Base-by-base conservation (phyloP, 1,140 invertebrate species). In the Drosophila paulistorum region DNA sequence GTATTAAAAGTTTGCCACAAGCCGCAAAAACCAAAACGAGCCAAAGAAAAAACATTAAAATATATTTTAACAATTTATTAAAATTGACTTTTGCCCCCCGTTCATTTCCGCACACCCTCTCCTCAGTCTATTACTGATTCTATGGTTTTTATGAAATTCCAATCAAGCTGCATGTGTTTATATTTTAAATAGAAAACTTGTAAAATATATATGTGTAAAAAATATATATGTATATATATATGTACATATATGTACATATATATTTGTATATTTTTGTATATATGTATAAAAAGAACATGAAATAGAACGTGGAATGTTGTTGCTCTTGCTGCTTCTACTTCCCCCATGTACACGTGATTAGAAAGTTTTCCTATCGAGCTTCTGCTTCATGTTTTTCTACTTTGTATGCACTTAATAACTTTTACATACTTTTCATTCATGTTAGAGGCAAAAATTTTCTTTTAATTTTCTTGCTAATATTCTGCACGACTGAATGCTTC, bases 371-470 rank as follows among this genome's bases (percentile, higher is more conserved):
- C 57, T 59, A 59, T 59, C 57, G 57, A 14, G 57, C 33, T 59
- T 37, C 33, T 59, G 57, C 26, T 59, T 55, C 57, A 57, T 65
- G 54, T 54, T 71, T 79, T 81, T 79, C 77, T 76, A 76, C 71
- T 76, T 79, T 79, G 71, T 79, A 73, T 82, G 77, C 79, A 82
- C 79, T 82, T 82, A 79, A 82, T 82, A 82, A 82, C 79, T 82
- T 82, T 82, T 72, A 71, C 77, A 82, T 82, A 80, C 79, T 81
- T 81, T 79, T 79, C 45, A 68, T 76, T 77, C 77, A 82, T 82
- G 79, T 82, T 82, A 77, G 77, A 77, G 68, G 45, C 45, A 51
- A 82, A 77, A 77, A 82, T 82, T 82, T 79, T 82, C 79, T 79
- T 82, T 82, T 80, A 82, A 82, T 80, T 82, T 82, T 74, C 79